These are phyloP conservation scores for Drosophila parvula DNA, from an alignment of 1,140 invertebrate species.

Conservation along the genomic window DNA sequence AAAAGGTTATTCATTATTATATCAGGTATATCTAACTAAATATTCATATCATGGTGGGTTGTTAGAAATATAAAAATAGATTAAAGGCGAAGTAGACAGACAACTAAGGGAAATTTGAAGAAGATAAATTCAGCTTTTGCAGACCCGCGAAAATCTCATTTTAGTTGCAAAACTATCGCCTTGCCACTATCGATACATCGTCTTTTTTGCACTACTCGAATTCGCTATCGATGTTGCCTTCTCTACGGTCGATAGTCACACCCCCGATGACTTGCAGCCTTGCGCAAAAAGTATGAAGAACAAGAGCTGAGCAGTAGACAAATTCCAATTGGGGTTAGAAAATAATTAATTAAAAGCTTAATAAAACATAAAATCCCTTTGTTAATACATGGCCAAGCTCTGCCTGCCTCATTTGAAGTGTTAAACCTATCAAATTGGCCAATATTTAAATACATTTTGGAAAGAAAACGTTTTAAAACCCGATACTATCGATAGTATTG, in stretches of 20 bases:
- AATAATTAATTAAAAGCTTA: too few species aligned
- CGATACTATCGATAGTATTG: conserved; percentile 14
- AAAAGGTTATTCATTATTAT: conserved; percentile 10
- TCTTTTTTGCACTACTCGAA: not conserved
- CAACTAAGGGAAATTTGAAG: too few species aligned
- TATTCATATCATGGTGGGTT: not conserved
- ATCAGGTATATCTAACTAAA: not conserved
- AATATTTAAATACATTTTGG: not conserved
- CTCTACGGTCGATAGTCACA: not conserved
- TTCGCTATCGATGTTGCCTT: not conserved
- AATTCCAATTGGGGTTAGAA: not conserved
- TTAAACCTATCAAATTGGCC: not conserved
- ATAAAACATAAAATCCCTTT: not conserved
- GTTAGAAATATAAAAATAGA: not conserved
- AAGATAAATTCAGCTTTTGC: too few species aligned
- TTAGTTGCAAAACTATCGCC: not conserved
- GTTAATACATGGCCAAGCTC: not conserved
- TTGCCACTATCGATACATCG: not conserved
- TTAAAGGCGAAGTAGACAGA: too few species aligned
- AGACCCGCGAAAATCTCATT: not conserved
- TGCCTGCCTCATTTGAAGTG: too few species aligned
- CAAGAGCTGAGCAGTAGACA: not conserved
- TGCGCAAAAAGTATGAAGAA: not conserved
- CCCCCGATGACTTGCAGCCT: conserved; percentile 9
- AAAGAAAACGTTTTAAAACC: not conserved